Evolutionary conservation across 2,113 vertebrate species (phyloP), one percentile per base, ranked within the genome.

Genomic region (Numenius arquata): DNA sequence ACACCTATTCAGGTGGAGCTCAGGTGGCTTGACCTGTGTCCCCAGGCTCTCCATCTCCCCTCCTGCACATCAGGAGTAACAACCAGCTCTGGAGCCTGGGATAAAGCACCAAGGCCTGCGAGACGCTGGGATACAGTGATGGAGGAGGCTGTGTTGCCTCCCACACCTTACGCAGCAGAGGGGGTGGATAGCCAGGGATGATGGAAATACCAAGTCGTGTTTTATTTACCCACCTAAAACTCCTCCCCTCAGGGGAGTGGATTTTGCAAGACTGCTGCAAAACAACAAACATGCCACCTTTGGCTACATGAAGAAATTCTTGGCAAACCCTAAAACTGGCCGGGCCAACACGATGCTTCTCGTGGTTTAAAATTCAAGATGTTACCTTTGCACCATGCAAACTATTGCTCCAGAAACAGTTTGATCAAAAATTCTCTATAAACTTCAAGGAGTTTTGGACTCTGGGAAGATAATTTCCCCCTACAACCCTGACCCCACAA

Each of bases 211-310:
- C 7, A 3, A 74, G 23, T 23, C 86, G 30, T 66, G 27, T 66
- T 87, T 90, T 89, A 96, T 84, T 95, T 89, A 90, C 63, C 73
- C 56, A 89, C n/a, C 80, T 89, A 75, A 88, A 95, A 90, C 81
- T 87, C 87, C 76, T 93, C 80, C 86, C 90, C 66, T 79, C 41
- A 65, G 74, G 63, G 78, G 50, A 87, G 62, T 20, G 59, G 59
- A 93, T 94, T 94, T 93, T 95, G 62, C 74, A 95, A 95, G 90
- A 82, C 48, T 27, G 25, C 62, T 81, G 73, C 73, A 92, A 84
- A 94, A 84, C 88, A 96, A 70, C 73, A 84, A 84, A 90, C 70
- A 84, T 80, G 56, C 79, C 56, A 94, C 72, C 76, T 91, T 96
- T 63, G 61, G 92, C 92, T 85, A 89, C 74, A 56, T 53, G 45